Conservation (phyloP, 2,113 vertebrate genomes). For the Pseudopodoces humilis region DNA sequence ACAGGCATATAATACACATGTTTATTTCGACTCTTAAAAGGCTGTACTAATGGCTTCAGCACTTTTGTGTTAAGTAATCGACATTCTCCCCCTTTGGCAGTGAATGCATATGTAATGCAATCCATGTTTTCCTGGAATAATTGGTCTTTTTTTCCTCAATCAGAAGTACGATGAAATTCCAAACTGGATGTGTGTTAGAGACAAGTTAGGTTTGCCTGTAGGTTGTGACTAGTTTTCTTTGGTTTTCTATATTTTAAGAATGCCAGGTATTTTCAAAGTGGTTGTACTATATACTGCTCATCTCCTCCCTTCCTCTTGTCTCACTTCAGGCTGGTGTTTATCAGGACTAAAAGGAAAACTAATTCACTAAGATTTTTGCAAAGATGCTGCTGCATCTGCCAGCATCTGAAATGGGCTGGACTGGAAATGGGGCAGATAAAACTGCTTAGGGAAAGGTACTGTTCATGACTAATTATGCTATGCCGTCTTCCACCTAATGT, state of each 20-base stretch:
- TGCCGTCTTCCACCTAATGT: neutral
- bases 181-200: slow-evolving; percentile 51
- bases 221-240: neutral
- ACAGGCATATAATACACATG: slow-evolving; percentile 72
- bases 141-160: slow-evolving; percentile 66
- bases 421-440: neutral
- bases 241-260: neutral
- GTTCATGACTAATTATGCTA: neutral
- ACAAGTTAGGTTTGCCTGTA: slow-evolving; percentile 1
- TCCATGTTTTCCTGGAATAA: slow-evolving; percentile 74
- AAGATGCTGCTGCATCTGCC: neutral
- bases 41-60: slow-evolving; percentile 79
- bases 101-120: slow-evolving; percentile 72
- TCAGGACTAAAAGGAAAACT: neutral
- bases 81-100: slow-evolving; percentile 55
- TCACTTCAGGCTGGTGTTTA: neutral
- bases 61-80: slow-evolving; percentile 79
- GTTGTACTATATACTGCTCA: neutral
- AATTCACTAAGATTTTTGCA: neutral
- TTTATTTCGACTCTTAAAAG: slow-evolving; percentile 79
- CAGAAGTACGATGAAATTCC: slow-evolving; percentile 63
- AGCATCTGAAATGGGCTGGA: neutral
- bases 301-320: neutral
- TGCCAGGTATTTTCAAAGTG: neutral
- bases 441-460: neutral